These are phyloP conservation scores for Rhincodon typus DNA, from an alignment of 2,797 vertebrate species.

Conservation along the genomic window DNA sequence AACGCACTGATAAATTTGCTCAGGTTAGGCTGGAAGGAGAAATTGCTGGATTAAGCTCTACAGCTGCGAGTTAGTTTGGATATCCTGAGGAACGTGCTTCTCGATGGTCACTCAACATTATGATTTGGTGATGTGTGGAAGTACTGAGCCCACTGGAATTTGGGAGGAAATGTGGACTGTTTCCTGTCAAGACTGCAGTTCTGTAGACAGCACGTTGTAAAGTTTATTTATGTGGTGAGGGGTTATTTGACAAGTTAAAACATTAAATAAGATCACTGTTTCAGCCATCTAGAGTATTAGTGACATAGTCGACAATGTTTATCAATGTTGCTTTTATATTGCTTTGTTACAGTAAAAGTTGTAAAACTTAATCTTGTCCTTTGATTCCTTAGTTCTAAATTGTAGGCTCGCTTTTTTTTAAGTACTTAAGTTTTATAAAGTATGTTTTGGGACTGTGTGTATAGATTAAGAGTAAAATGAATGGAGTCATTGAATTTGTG, in stretches of 20 bases:
- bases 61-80: background rate
- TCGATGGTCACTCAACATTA: background rate
- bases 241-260: background rate
- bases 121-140: background rate
- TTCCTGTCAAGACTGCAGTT: no score
- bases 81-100: background rate
- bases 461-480: background rate
- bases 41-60: background rate
- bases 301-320: no score
- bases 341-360: background rate
- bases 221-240: background rate
- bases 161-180: background rate
- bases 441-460: no score
- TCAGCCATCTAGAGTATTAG: no score
- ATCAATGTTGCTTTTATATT: no score
- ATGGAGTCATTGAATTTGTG: background rate
- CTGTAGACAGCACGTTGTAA: background rate
- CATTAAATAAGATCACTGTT: no score
- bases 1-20: background rate
- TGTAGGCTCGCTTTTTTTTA: no score
- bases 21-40: background rate
- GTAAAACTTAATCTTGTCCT: background rate
- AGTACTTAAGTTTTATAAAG: no score
- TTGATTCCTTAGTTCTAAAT: background rate
- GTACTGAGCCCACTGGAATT: background rate